phyloP scores from a whole-genome alignment of 2,797 vertebrate genomes.

The Carapus acus region DNA sequence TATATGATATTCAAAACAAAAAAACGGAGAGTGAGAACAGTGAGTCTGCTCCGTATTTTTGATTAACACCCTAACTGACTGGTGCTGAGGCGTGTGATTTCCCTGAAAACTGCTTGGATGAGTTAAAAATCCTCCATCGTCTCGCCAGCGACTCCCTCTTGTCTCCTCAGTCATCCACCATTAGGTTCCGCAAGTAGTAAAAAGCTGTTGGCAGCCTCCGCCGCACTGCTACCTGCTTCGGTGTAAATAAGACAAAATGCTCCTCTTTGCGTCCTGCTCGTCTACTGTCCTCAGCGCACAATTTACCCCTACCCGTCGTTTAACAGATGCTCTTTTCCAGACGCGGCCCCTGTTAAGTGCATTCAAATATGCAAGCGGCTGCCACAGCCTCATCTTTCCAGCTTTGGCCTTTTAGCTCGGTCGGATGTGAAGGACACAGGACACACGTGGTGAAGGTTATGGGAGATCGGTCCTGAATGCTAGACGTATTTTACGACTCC shows the following conservation, averaged over 20 bases:
- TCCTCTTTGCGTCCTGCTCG: constrained; percentile 64
- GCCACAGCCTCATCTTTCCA: constrained; percentile 46
- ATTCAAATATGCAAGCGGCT: constrained; percentile 53
- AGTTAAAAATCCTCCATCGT: constrained; percentile 67
- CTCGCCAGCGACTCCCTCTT: constrained; percentile 54
- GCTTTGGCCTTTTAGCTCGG: constrained; percentile 52
- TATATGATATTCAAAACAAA: too few species aligned
- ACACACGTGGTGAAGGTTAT: constrained; percentile 57
- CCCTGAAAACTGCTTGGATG: constrained; percentile 62
- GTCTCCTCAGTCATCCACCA: constrained; percentile 67
- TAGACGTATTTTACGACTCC: constrained; percentile 68
- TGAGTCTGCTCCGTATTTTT: constrained; percentile 1
- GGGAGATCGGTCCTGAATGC: constrained; percentile 54
- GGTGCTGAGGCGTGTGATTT: too few species aligned
- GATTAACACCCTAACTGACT: constrained; percentile 19
- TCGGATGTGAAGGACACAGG: constrained; percentile 60
- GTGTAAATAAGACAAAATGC: constrained; percentile 71
- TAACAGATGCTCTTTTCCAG: constrained; percentile 63
- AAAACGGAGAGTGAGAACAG: too few species aligned
- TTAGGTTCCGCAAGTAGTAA: constrained; percentile 65
- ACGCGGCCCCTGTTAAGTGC: constrained; percentile 58
- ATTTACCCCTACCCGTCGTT: constrained; percentile 67
- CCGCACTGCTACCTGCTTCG: constrained; percentile 63
- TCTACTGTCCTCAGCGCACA: constrained; percentile 61
- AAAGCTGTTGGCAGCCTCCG: constrained; percentile 68